phyloP scores from a whole-genome alignment of 1,140 invertebrate genomes.

The Pseudomyrmex sp. region DNA sequence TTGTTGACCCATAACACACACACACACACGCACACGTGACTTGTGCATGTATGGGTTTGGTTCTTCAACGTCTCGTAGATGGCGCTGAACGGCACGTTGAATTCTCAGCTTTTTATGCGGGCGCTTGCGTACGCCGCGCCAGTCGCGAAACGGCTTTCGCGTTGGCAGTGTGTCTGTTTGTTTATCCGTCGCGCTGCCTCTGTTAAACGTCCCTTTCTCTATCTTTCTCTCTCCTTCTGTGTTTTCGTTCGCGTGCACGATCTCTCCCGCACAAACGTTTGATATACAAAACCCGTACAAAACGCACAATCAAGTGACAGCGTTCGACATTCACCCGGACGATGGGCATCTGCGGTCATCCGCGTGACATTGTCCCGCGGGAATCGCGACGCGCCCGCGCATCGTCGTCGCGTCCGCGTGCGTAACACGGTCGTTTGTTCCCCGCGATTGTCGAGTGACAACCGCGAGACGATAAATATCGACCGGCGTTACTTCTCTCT shows the following conservation, averaged over 20 bases:
- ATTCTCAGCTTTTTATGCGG: slow-evolving; percentile 30
- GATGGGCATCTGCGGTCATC: not conserved
- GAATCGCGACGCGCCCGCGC: not conserved
- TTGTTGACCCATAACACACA: too few species aligned
- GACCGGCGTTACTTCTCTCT: not conserved
- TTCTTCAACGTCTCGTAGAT: not conserved
- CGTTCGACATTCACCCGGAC: too few species aligned
- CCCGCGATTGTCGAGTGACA: not conserved
- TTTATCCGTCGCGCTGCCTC: not conserved
- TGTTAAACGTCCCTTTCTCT: not conserved
- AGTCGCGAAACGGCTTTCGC: slow-evolving; percentile 42
- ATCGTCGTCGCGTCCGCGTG: not conserved
- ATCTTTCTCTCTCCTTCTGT: too few species aligned
- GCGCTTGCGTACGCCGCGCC: slow-evolving; percentile 47
- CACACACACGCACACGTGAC: not conserved
- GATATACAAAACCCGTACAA: not conserved
- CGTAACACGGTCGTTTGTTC: slow-evolving; percentile 17
- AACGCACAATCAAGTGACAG: slow-evolving; percentile 5
- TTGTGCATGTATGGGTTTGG: not conserved
- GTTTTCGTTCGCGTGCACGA: slow-evolving; percentile 8
- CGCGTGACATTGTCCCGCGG: slow-evolving; percentile 16
- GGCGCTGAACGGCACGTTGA: slow-evolving; percentile 24
- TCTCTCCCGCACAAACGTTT: not conserved
- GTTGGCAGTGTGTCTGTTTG: not conserved
- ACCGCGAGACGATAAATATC: slow-evolving; percentile 13